Base-by-base conservation (phyloP, 2,113 vertebrate genomes). In the Microcebus jonahi region DNA sequence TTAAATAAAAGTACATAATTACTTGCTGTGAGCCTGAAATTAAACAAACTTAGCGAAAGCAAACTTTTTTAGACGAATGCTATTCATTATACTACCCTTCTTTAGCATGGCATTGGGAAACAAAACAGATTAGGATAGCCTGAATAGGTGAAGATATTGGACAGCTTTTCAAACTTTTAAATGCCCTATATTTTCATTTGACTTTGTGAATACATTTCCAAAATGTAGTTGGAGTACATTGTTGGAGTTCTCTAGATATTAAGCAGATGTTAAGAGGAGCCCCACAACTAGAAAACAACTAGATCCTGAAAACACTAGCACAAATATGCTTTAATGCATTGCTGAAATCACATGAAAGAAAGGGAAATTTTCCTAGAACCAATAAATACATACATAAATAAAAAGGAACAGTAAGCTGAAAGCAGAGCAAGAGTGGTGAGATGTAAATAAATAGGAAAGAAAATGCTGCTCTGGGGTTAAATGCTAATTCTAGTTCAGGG, bases 1-100 rank as follows among this genome's bases (percentile, higher is more conserved):
- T 96, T 77, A 89, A 95, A 81, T 91, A 39, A 85, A 55, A 70
- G 86, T 21, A 50, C 34, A 50, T 92, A 88, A 94, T 94, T 80
- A 82, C 13, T 23, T 90, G 18, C 25, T 76, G 21, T 71, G n/a
- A 70, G 17, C 34, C n/a, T 89, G 75, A 91, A 95, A 90, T 94
- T 91, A 95, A 96, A 55, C 42, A 88, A 67, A 79, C 4, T 53
- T 83, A 83, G 39, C 77, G 68, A 57, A 93, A 59, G 57, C 25
- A 91, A 73, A 68, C 4, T 34, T 92, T 70, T 93, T 92, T 36
- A 63, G 9, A 93, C 55, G 39, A 36, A 57, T 20, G 17, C 31
- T 75, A 18, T 18, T 3, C 13, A 48, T 86, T 75, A 81, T 45
- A 55, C 34, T 48, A 3, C 15, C 25, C n/a, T 76, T 82, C 25